Percentiles rank a stretch among this genome's conserved stretches.
phyloP scores from a whole-genome alignment of 2,888 invertebrate species.

The Arge pagana region DNA sequence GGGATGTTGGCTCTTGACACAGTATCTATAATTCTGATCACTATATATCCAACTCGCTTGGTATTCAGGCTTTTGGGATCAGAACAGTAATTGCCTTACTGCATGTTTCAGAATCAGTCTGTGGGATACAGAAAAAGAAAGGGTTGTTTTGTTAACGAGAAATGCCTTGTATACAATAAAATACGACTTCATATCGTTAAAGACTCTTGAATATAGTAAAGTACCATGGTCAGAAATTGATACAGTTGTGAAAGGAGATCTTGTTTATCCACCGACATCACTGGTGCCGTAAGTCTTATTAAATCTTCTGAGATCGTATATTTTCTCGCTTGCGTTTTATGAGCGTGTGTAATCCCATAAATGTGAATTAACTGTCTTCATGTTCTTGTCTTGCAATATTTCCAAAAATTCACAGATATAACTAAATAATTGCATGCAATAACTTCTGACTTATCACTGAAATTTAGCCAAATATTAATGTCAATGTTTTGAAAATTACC shows the following conservation, averaged over 20 bases:
- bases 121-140: slow-evolving; percentile 86
- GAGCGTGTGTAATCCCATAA: too few species aligned
- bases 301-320: too few species aligned
- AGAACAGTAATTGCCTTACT: slow-evolving; percentile 8
- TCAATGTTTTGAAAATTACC: too few species aligned
- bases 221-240: slow-evolving; percentile 72
- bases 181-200: slow-evolving; percentile 84
- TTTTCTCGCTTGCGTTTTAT: too few species aligned
- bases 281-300: slow-evolving; percentile 77
- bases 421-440: too few species aligned
- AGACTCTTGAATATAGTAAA: slow-evolving; percentile 72
- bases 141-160: slow-evolving; percentile 76
- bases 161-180: slow-evolving; percentile 75
- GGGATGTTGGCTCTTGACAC: slow-evolving; percentile 80
- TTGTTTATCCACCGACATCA: slow-evolving; percentile 81
- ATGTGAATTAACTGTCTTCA: too few species aligned
- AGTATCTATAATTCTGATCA: slow-evolving; percentile 65
- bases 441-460: too few species aligned
- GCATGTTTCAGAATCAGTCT: slow-evolving; percentile 73
- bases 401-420: too few species aligned
- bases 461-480: too few species aligned
- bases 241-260: slow-evolving; percentile 74
- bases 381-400: too few species aligned
- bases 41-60: not conserved
- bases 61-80: not conserved